These are phyloP conservation scores for Helicolenus hilgendorfi DNA, from an alignment of 2,797 vertebrate species.

Conservation along the genomic window DNA sequence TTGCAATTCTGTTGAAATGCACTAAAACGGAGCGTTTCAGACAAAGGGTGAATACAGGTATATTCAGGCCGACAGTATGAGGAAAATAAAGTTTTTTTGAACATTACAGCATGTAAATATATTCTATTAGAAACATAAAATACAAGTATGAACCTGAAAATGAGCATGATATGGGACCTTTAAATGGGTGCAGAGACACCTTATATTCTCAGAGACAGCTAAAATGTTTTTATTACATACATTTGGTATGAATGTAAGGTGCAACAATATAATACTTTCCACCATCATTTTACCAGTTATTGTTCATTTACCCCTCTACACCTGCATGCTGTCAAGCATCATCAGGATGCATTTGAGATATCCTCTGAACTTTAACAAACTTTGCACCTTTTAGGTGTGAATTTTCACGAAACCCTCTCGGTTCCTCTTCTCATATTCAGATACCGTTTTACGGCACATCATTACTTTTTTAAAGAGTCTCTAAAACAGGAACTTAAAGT, in stretches of 20 bases:
- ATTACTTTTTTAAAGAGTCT: not conserved
- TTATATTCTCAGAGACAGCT: no score
- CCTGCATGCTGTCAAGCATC: not conserved
- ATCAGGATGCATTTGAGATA: not conserved
- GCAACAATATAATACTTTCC: not conserved
- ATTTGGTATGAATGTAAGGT: not conserved
- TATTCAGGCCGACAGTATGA: no score
- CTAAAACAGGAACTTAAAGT: not conserved
- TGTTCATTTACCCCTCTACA: not conserved
- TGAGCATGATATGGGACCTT: no score
- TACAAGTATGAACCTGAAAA: no score
- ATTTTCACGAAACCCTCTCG: not conserved
- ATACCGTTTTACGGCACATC: not conserved
- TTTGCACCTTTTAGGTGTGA: not conserved
- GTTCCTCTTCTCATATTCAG: not conserved
- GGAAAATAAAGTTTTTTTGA: accelerated
- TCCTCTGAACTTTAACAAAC: not conserved
- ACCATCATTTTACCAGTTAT: not conserved
- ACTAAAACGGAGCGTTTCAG: no score
- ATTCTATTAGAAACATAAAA: no score
- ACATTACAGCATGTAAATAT: no score
- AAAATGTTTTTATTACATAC: not conserved
- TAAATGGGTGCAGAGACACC: no score
- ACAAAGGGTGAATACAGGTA: no score
- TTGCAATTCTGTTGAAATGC: no score